Evolutionary conservation across 1,140 invertebrate species (phyloP).

Genomic region (Lasioglossum albipes): DNA sequence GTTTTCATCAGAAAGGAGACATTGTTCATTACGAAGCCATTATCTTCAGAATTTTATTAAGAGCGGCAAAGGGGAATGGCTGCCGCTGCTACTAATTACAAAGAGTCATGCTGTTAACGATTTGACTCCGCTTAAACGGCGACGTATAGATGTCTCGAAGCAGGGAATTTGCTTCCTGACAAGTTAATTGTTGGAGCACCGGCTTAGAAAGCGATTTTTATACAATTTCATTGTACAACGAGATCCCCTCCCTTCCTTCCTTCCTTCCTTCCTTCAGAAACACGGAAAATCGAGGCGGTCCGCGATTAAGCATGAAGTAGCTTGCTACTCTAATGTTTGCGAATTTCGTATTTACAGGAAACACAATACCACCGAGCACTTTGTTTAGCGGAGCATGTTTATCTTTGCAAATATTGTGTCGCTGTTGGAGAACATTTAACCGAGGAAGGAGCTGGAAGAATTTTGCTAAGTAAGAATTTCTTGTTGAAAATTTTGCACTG

Average conservation of each 20-base stretch:
- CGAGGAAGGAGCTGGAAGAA: too few relatives aligned
- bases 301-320: not conserved
- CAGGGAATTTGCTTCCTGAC: not conserved
- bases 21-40: conserved; percentile 18
- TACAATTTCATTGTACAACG: conserved; percentile 7
- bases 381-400: too few relatives aligned
- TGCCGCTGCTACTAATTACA: conserved; percentile 33
- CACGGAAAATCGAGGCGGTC: too few relatives aligned
- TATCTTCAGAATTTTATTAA: conserved; percentile 44
- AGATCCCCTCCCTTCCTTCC: not conserved
- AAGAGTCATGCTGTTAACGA: conserved; percentile 26
- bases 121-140: conserved; percentile 24
- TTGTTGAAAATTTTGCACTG: too few relatives aligned
- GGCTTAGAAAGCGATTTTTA: conserved; percentile 10
- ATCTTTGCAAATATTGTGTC: too few relatives aligned
- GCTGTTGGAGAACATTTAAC: too few relatives aligned
- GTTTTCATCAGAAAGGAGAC: conserved; percentile 22
- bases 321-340: too few relatives aligned
- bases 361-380: too few relatives aligned
- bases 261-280: too few relatives aligned
- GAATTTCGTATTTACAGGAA: too few relatives aligned
- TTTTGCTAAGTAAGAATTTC: too few relatives aligned
- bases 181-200: conserved; percentile 15
- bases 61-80: conserved; percentile 22
- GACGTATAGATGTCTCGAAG: not conserved